Percentiles rank a stretch among this genome's conserved stretches.
Conservation (phyloP, 2,113 vertebrate genomes). For the Podarcis raffonei region DNA sequence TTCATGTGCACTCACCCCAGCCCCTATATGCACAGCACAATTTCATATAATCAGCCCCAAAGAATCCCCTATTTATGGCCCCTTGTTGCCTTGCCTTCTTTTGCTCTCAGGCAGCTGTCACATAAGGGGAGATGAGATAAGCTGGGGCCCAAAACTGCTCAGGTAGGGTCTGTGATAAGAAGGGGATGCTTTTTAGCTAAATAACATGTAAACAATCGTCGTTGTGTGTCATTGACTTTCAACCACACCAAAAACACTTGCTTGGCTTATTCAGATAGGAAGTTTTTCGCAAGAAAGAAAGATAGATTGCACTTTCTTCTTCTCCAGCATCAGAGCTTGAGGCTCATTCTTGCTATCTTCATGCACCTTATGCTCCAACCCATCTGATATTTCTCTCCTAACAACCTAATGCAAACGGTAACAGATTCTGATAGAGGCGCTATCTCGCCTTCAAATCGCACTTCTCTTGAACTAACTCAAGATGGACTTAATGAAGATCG, state of each 20-base stretch:
- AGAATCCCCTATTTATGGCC: not conserved
- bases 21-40: not conserved
- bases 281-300: not conserved
- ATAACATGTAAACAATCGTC: not conserved
- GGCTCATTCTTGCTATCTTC: not conserved
- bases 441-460: constrained; percentile 60
- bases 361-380: constrained; percentile 17
- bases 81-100: not conserved
- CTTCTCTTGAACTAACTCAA: constrained; percentile 48
- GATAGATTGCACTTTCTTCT: not conserved
- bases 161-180: not conserved
- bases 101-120: not conserved
- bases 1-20: not conserved
- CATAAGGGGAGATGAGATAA: not conserved
- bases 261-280: not conserved
- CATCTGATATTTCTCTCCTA: constrained; percentile 57
- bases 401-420: constrained; percentile 60
- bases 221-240: not conserved
- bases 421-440: constrained; percentile 51
- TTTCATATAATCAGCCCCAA: not conserved
- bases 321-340: not conserved
- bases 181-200: not conserved
- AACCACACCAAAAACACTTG: not conserved
- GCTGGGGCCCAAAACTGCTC: not conserved
- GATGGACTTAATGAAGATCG: constrained; percentile 61